phyloP scores from a whole-genome alignment of 1,140 invertebrate species.

The Melitaea cinxia region DNA sequence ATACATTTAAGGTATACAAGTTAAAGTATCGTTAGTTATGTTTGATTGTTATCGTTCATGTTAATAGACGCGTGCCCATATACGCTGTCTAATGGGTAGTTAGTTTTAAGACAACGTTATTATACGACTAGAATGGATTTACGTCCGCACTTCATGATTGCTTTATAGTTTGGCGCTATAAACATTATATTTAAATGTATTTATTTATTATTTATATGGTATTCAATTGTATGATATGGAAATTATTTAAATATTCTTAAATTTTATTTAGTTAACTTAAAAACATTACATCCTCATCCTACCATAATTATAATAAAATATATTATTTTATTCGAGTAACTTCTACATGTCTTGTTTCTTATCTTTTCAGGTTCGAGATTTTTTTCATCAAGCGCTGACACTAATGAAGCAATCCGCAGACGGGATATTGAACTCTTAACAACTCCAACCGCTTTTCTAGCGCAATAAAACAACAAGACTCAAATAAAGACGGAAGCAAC shows the following conservation, averaged over 20 bases:
- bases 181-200: conserved; percentile 14
- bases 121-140: conserved; percentile 25
- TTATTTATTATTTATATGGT: neutral
- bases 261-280: too few relatives aligned
- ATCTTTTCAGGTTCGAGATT: conserved; percentile 72
- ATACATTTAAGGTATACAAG: conserved; percentile 24
- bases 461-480: conserved; percentile 67
- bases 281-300: neutral
- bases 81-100: conserved; percentile 43
- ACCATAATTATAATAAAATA: neutral
- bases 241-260: too few relatives aligned
- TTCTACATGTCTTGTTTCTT: conserved; percentile 45
- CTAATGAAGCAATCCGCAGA: conserved; percentile 78
- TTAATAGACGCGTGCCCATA: conserved; percentile 42
- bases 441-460: conserved; percentile 59
- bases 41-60: conserved; percentile 40
- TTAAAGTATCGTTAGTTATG: conserved; percentile 26
- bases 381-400: conserved; percentile 62
- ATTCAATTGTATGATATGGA: too few relatives aligned
- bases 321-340: neutral
- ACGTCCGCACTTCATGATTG: conserved; percentile 26
- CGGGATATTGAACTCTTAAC: conserved; percentile 74
- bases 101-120: conserved; percentile 36
- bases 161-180: conserved; percentile 36
- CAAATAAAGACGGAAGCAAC: conserved; percentile 44